Evolutionary conservation across 1,140 invertebrate genomes (phyloP).

Genomic region (Magallana angulata): DNA sequence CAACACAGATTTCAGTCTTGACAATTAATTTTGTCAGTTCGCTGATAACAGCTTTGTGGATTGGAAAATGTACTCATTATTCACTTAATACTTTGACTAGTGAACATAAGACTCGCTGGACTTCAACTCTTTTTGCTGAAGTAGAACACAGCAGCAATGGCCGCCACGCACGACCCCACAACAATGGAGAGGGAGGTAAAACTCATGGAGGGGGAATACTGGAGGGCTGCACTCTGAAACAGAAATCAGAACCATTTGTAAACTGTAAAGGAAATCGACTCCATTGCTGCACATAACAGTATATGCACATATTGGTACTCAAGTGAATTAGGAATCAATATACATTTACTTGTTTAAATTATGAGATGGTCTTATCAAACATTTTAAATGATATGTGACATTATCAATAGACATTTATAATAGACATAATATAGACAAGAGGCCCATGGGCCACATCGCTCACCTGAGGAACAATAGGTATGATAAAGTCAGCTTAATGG

Average conservation of each 20-base stretch:
- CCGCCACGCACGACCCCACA: slow-evolving; percentile 39
- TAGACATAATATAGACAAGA: no score
- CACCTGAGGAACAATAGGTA: no score
- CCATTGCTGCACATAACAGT: no score
- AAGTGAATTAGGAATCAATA: no score
- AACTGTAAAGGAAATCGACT: no score
- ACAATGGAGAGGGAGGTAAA: slow-evolving; percentile 30
- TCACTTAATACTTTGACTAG: neutral
- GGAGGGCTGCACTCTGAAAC: slow-evolving; percentile 45
- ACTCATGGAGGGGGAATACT: slow-evolving; percentile 46
- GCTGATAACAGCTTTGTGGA: neutral
- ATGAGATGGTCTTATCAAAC: no score
- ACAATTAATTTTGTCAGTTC: neutral
- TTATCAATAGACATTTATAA: no score
- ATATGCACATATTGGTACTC: no score
- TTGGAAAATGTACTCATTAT: neutral
- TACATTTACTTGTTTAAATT: no score
- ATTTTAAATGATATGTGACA: no score
- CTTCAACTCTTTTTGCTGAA: slow-evolving; percentile 46
- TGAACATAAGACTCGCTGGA: neutral
- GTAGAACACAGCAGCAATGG: slow-evolving; percentile 51
- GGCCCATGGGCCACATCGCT: no score
- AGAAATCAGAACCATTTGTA: neutral
- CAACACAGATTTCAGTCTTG: neutral
- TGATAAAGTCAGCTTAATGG: no score